Base-by-base conservation (phyloP, 2,113 vertebrate genomes). In the Scomber japonicus region DNA sequence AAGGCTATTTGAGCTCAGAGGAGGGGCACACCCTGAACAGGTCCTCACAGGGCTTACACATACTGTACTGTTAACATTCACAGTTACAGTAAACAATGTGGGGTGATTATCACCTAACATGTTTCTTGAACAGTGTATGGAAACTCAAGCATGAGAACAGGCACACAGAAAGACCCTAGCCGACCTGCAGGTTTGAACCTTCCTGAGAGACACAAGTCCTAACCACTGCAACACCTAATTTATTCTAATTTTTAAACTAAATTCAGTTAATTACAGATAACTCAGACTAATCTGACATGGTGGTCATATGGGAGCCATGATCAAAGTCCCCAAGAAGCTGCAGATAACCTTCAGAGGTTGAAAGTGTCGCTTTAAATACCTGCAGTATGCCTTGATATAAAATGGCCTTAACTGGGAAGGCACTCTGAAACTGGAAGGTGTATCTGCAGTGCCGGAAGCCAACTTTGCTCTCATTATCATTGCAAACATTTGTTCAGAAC, bases 401-500 rank as follows among this genome's bases (percentile, higher is more conserved):
- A 67, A 67, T 6, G 16, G 45, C 24, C 27, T 11, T 64, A 74
- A 50, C 16, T 60, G 12, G 3, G 40, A 54, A 64, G 49, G 59
- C 31, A 0, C 0, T 61, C 53, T 11, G 40, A 69, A 75, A 73
- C 16, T 21, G 6, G 3, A 57, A 46, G 11, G 35, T 80, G 15
- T 48, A 75, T 64, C 79, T 64, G 70, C 72, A 46, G 50, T 65
- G 54, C 71, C 62, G 15, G 35, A 65, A 66, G 60, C 66, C 35
- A 17, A 59, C 57, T 79, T 90, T 75, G 30, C 51, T n/a, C 62
- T 76, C 64, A 66, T 82, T 78, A 77, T 83, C 66, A 45, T 71
- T 80, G 40, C 79, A 86, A 68, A 79, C 66, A 73, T 71, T 76
- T 84, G 74, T 55, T 81, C 72, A 71, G 80, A 78, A 82, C 75